These are phyloP conservation scores for Anguilla anguilla DNA, from an alignment of 2,797 vertebrate genomes.

Conservation along the genomic window DNA sequence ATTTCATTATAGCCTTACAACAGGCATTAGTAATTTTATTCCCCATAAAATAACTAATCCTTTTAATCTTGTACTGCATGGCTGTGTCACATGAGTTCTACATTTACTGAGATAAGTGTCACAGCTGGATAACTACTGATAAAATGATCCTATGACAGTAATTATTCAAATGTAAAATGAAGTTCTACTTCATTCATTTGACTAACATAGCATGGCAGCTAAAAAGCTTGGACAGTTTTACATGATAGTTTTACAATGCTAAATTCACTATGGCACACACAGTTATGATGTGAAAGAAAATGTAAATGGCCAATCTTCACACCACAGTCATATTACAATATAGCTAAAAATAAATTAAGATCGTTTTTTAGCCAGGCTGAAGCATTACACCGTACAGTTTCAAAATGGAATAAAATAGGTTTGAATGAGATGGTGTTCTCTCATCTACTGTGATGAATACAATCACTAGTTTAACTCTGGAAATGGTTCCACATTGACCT, in stretches of 20 bases:
- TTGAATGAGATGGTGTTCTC: background rate
- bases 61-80: background rate
- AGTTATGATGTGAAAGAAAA: background rate
- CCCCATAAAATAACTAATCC: too few species aligned
- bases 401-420: background rate
- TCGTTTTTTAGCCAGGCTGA: background rate
- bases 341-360: background rate
- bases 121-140: background rate
- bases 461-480: too few species aligned
- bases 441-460: background rate
- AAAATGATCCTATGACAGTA: background rate
- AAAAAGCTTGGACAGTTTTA: background rate
- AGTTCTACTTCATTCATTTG: slow-evolving; percentile 4
- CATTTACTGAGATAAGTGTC: background rate
- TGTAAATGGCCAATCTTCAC: background rate
- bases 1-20: background rate
- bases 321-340: background rate
- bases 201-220: background rate
- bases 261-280: background rate
- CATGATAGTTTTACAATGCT: background rate
- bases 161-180: slow-evolving; percentile 24
- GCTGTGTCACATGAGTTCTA: background rate
- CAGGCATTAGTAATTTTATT: background rate
- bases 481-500: too few species aligned
- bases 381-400: background rate